Base-by-base conservation (phyloP, 2,888 invertebrate species). In the Catotricha subobsoleta region DNA sequence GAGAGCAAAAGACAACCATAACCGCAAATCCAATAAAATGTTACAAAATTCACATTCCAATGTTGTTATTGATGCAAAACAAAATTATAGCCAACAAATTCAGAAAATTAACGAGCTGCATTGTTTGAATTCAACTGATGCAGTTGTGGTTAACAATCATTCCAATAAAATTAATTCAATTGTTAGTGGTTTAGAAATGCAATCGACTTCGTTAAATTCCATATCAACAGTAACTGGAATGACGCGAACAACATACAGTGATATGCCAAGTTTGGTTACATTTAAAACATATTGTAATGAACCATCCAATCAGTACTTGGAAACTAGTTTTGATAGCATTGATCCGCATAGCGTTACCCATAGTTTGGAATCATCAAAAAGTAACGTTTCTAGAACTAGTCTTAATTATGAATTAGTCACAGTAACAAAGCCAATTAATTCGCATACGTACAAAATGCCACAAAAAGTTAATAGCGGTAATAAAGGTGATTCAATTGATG, bases 291-390 rank as follows among this genome's bases (percentile, higher is more conserved):
- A 48, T 37, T 40, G 37, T 37, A 44, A 36, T 25, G 36, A 36
- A 25, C 21, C 47, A 34, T 46, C 49, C 12, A 48, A 43, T 18
- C 40, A 43, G 18, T 52, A 47, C 43, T 43, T 52, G 19, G 52
- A 52, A 44, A 52, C 52, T 2, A 51, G 46, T 44, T 50, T 52
- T 16, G 51, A 51, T 43, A 38, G 31, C 28, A 20, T 25, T 4
- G 41, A 36, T 6, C 21, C 35, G 21, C 5, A 23, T n/a, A 31
- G 28, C 10, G 38, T 31, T 9, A 44, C 28, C 19, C 42, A 43
- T 25, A 45, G 42, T 29, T 20, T 47, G 15, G 45, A 45, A 21
- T 38, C 41, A 13, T 39, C 23, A 6, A 43, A 42, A 21, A 39
- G 20, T 3, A 51, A 50, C 40, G 41, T 51, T 5, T 50, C 51